Base-by-base conservation (phyloP, 35 echinoderm and acorn worm species). In the Apostichopus japonicus region DNA sequence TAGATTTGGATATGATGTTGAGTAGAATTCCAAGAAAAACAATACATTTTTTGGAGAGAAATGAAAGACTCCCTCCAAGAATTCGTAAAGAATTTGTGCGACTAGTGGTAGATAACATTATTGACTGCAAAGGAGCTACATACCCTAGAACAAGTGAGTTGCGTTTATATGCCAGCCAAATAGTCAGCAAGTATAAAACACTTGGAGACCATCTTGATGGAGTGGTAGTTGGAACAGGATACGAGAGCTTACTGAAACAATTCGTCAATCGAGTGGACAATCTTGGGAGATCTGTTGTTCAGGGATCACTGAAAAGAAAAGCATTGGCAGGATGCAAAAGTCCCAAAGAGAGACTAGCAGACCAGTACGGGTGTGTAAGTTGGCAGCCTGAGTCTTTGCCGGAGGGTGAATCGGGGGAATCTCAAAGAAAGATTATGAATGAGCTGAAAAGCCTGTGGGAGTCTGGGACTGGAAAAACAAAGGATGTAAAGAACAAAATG, bases 321-420 rank as follows among this genome's bases (percentile, higher is more conserved):
- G 21, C n/a, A 21, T 58, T 84, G 11, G 44, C 81, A 22, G 21
- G 19, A 61, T 54, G 86, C 56, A 65, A 51, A 71, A 11, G 24
- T 10, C 24, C 87, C 54, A 72, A 67, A 78, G 77, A 91, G 52
- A 24, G 77, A 51, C 27, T 77, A 77, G 22, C 67, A 55, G 88
- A 91, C 53, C 44, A 27, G 23, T 91, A 91, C 53, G 88, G 88
- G 16, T 77, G 88, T 91, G 67, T 91, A n/a, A 91, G 77, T 78
- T 91, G 88, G 88, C 88, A 91, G 58, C 88, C 88, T 7, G 14
- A 52, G 17, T 77, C 88, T 17, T 33, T 90, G 17, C 88, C 88
- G 23, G 72, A 78, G 65, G 65, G 65, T 72, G 88, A 91, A 77
- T 77, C 88, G 10, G 88, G 77, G 56, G 52, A 78, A 55, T 77